These are phyloP conservation scores for Sanderia malayensis DNA, from an alignment of 30 jellyfish, hydroid and myxozoan species.

Conservation along the genomic window DNA sequence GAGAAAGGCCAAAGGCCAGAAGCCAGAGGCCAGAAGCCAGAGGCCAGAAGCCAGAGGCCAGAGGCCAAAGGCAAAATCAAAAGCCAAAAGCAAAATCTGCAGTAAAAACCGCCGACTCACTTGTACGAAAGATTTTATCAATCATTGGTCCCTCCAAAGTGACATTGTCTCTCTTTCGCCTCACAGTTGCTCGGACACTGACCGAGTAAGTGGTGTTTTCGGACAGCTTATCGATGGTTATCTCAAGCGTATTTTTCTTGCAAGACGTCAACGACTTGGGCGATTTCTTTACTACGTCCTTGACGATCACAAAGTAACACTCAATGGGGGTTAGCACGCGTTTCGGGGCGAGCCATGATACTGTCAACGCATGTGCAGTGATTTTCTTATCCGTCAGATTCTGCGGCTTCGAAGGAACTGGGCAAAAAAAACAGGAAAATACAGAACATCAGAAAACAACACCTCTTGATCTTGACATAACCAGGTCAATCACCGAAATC, in stretches of 20 bases:
- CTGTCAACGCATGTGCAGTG: not conserved
- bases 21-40: too few relatives aligned
- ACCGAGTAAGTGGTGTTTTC: conserved; percentile 42
- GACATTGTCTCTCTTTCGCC: conserved; percentile 29
- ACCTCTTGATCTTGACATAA: too few relatives aligned
- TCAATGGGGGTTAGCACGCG: not conserved
- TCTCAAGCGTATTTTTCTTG: conserved; percentile 4
- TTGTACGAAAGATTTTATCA: conserved; percentile 12
- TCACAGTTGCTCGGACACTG: conserved; percentile 20
- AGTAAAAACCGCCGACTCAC: not conserved
- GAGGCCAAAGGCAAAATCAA: too few relatives aligned
- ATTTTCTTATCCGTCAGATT: not conserved
- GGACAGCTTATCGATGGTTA: conserved; percentile 3
- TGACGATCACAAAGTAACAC: conserved; percentile 5
- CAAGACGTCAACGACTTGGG: not conserved
- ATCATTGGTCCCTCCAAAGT: conserved; percentile 13
- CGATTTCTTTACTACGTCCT: not conserved
- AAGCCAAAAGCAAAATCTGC: too few relatives aligned
- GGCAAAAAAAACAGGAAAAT: not conserved
- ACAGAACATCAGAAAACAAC: too few relatives aligned
- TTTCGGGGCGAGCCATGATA: not conserved
- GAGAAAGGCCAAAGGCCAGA: too few relatives aligned
- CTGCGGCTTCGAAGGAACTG: not conserved
- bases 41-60: too few relatives aligned
- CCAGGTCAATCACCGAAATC: too few relatives aligned